Base-by-base conservation (phyloP, 2,888 invertebrate species). In the Synergus gifuensis region DNA sequence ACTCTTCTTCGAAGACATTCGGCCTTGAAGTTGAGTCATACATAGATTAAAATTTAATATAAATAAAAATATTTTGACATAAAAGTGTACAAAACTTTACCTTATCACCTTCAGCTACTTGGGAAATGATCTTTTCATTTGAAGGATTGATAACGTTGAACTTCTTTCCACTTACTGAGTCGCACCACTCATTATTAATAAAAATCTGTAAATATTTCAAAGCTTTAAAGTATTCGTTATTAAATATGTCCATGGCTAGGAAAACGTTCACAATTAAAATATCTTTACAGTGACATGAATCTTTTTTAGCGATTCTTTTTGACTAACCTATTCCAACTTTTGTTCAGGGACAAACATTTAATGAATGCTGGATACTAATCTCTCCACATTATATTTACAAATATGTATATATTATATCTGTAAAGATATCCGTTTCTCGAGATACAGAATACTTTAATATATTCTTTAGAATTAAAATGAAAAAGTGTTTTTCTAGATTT, bases 121-220 rank as follows among this genome's bases (percentile, higher is more conserved):
- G 90, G n/a, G 90, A 90, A 66, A 94, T 93, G 69, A 91, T 92
- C 83, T 93, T 92, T 76, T 92, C 94, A 77, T 92, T 94, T 1
- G 93, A 84, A 4, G 95, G 95, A 88, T 95, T 94, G 67, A 94
- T 85, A 4, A 94, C 94, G n/a, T 93, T 89, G 87, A 95, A 95
- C 4, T 93, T 94, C 86, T 94, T 94, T 1, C 95, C 95, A 85
- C 93, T 94, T 7, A 89, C 92, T 0, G 95, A 93, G 85, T 94
- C 92, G 14, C 90, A 87, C 86, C 89, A 92, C 82, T 88, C 88
- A 81, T 91, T 91, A 81, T 92, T 90, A 77, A 92, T 91, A 76
- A 92, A 91, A 36, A 92, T 77, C 91, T 91, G 76, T 12, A 54
- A 79, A 62, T 22, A 60, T 22, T 28, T 12, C 28, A 67, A 11